Evolutionary conservation across 2,113 vertebrate species (phyloP).

Genomic region (Nettapus auritus): DNA sequence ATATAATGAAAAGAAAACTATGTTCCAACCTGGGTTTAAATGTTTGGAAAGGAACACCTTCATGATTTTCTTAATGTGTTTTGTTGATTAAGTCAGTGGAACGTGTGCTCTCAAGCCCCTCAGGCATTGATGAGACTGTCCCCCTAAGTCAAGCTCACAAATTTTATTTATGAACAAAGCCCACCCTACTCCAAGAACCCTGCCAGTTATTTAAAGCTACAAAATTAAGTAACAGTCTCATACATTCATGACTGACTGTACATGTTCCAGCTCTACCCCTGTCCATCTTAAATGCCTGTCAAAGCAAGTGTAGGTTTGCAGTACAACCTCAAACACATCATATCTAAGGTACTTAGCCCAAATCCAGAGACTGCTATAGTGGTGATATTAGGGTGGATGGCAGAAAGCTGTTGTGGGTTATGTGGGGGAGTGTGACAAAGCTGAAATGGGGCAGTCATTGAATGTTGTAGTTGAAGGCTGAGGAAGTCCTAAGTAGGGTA

Average conservation of each 20-base stretch:
- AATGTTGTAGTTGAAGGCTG: neutral
- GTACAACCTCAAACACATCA: neutral
- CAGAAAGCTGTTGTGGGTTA: accelerated
- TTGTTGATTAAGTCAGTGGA: constrained; percentile 17
- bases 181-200: neutral
- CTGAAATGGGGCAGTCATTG: accelerated
- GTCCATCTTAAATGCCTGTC: neutral
- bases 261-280: neutral
- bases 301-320: neutral
- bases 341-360: neutral
- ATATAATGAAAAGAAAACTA: constrained; percentile 2
- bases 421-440: too few relatives aligned
- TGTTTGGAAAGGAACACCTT: constrained; percentile 30
- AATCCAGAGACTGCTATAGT: accelerated
- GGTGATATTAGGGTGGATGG: neutral
- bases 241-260: accelerated
- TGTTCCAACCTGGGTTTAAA: constrained; percentile 22
- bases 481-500: neutral
- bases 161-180: neutral
- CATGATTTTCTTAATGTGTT: constrained; percentile 25
- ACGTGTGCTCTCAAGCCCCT: neutral
- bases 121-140: neutral
- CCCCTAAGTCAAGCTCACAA: neutral
- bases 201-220: neutral
- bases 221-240: neutral